Base-by-base conservation (phyloP, 2,113 vertebrate genomes). In the Phrynosoma platyrhinos region DNA sequence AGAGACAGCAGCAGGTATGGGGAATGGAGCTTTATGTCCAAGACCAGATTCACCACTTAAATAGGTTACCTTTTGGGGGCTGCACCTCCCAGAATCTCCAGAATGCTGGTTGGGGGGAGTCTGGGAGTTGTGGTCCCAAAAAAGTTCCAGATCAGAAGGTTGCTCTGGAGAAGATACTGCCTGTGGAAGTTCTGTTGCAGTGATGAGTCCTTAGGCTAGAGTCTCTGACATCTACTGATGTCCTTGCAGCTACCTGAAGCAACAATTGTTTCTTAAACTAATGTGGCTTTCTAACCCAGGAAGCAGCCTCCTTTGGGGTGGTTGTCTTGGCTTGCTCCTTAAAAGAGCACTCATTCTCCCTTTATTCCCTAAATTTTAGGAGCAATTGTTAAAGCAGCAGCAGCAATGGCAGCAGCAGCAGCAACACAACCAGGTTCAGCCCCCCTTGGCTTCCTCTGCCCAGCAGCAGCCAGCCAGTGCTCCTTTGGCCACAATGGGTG, bases 1-100 rank as follows among this genome's bases (percentile, higher is more conserved):
- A 99, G 95, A 97, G 98, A 88, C 98, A 99, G 90, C 98, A 99
- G 89, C 98, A 99, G 97, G 98, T 98, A 69, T 1, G 30, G 20
- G 5, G 13, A 4, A 6, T 6, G 8, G 20, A 21, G 6, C 30
- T 13, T 9, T 64, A 27, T 9, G 27, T 12, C 58, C 58, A 18
- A 4, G 58, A 18, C 18, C 58, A 62, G 58, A 62, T 16, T 16
- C 4, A 62, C 18, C 13, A 18, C 58, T 62, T 18, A 18, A 47
- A 47, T 47, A 47, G 47, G 47, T 47, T 47, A 47, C 7, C 47
- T 7, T 5, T 47, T 47, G 47, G 47, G 47, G 47, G 47, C 47
- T 47, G 47, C 47, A 47, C 47, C 47, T 47, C 47, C 47, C 47
- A 47, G 47, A 47, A 47, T 47, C 47, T 9, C 55, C 55, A 58